Base-by-base conservation (phyloP, 2,888 invertebrate species). In the Adelphocoris suturalis region DNA sequence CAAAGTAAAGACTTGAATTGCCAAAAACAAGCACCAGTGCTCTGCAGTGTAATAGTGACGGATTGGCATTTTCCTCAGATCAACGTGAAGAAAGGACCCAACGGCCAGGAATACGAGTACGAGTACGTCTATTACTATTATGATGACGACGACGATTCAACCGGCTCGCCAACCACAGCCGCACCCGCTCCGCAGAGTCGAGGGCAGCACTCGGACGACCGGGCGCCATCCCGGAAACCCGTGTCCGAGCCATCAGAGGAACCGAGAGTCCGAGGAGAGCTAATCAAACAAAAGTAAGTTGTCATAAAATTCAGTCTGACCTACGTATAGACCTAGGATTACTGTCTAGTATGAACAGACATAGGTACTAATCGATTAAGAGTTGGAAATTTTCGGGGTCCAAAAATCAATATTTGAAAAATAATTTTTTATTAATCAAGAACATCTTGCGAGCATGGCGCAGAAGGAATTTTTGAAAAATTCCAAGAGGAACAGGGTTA, bases 91-190 rank as follows among this genome's bases (percentile, higher is more conserved):
- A 97, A 97, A 93, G 97, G 97, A 19, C 91, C 92, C 7, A 97
- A 97, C 93, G 97, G 97, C 16, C 96, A 97, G 93, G 97, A 98
- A 93, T 97, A 97, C 92, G 98, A 98, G 93, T 98, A 97, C 92
- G 98, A 98, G 93, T 98, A 98, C 93, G 97, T 98, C 46, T 98
- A 98, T 93, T 98, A 98, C 93, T 98, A 98, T 92, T 97, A 97
- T 92, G 97, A 97, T 92, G 97, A 97, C 91, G 97, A 97, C 4
- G 97, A 96, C 27, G 95, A 95, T 82, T 94, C 94, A 91, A 93
- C 93, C 11, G 90, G 90, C 27, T 90, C 86, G 28, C 90, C 86
- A 9, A n/a, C 88, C 2, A 19, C 78, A 46, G 91, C 0, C 89
- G 91, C 85, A 52, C 61, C 81, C 23, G 76, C 37, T 57, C 13